Conservation (phyloP, 2,113 vertebrate genomes). For the Halichoerus grypus region DNA sequence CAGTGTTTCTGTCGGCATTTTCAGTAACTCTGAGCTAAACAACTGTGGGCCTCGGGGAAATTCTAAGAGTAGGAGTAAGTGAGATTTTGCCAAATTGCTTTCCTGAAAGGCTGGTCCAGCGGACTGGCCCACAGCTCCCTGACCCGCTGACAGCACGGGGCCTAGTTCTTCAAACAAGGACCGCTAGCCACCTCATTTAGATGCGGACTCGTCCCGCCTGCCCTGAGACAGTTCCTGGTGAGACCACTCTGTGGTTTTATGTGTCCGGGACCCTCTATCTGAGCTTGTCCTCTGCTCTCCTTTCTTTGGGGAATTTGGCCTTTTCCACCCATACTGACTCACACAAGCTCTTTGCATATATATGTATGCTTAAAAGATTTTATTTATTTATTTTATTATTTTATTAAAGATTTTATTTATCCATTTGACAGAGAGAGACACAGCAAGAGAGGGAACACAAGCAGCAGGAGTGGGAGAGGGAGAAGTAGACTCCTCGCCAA, state of each 20-base stretch:
- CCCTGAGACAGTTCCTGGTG: neutral
- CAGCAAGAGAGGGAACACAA: too few species aligned
- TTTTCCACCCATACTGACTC: neutral
- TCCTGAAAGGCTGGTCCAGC: neutral
- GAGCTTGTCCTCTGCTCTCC: neutral
- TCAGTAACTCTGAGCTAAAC: neutral
- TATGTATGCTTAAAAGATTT: neutral
- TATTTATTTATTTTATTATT: neutral
- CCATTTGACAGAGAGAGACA: too few species aligned
- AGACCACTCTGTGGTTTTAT: neutral
- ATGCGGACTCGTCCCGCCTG: too few species aligned
- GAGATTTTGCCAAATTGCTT: neutral
- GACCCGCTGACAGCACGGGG: neutral
- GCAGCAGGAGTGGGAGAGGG: too few species aligned
- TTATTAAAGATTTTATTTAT: too few species aligned
- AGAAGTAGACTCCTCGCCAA: fast-evolving
- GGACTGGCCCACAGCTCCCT: neutral
- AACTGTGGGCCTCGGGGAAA: neutral
- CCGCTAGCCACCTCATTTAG: neutral
- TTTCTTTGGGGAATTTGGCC: neutral
- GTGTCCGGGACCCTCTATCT: neutral
- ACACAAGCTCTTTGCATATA: neutral
- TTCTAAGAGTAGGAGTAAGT: neutral
- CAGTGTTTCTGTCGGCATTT: neutral
- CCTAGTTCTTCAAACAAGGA: neutral